Percentiles rank a stretch among this genome's conserved stretches.
Conservation (phyloP, 2,797 vertebrate genomes). For the Esox lucius region DNA sequence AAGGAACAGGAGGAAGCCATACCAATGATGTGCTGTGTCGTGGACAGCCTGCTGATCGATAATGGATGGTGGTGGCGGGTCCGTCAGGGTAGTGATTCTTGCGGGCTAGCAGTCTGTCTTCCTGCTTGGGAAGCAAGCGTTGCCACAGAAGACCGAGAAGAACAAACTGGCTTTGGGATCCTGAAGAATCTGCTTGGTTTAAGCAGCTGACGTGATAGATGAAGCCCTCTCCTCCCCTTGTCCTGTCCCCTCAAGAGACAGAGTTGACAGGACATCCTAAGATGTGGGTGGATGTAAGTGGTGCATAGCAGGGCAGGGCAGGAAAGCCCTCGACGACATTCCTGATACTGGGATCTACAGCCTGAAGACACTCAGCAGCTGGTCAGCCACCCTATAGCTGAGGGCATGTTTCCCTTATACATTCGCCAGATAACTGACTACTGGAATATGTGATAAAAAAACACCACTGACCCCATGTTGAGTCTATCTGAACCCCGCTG, state of each 20-base stretch:
- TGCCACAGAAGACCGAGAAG: conserved; percentile 23
- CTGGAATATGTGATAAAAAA: no score
- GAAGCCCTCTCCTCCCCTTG: conserved; percentile 41
- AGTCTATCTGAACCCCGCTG: no score
- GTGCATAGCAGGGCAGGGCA: conserved; percentile 23
- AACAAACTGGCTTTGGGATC: conserved; percentile 32
- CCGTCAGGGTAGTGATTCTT: conserved; percentile 28
- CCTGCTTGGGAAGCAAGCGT: conserved; percentile 12
- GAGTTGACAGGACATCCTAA: conserved; percentile 64
- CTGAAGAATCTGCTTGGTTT: conserved; percentile 31
- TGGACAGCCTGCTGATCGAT: neutral
- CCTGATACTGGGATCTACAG: neutral
- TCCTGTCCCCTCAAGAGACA: conserved; percentile 14
- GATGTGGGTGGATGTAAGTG: conserved; percentile 29
- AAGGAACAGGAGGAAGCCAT: neutral
- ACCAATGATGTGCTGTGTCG: conserved; percentile 36
- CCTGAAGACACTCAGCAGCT: no score
- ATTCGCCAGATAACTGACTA: no score
- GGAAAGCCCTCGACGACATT: neutral
- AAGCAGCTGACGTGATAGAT: conserved; percentile 16
- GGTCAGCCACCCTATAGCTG: no score
- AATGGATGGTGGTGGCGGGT: conserved; percentile 28
- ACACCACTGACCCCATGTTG: no score
- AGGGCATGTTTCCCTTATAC: no score
- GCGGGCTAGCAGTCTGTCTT: neutral